phyloP scores from a whole-genome alignment of 2,797 vertebrate genomes.

The Babyrousa celebensis region DNA sequence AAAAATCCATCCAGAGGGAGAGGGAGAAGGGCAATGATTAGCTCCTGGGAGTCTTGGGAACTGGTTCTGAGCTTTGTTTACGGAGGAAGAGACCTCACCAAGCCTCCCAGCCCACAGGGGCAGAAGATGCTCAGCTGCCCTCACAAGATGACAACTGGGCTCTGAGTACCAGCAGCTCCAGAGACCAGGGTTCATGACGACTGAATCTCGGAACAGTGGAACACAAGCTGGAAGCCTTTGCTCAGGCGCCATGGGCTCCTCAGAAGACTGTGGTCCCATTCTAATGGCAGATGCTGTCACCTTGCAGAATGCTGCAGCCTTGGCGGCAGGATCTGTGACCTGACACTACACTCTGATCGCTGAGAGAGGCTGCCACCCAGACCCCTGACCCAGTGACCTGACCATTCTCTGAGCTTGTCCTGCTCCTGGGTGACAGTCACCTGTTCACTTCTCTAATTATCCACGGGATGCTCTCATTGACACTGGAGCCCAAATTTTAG shows the following conservation, averaged over 20 bases:
- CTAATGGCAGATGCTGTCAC: rapidly evolving
- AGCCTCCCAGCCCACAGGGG: not conserved
- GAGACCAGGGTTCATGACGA: not conserved
- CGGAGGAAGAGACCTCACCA: not conserved
- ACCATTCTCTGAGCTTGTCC: not conserved
- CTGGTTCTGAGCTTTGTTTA: not conserved
- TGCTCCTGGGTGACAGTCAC: not conserved
- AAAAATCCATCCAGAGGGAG: not conserved
- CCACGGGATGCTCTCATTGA: not conserved
- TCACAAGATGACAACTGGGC: not conserved
- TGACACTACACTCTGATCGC: not conserved
- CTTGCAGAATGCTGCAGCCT: rapidly evolving
- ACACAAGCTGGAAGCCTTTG: not conserved
- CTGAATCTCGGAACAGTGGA: not conserved
- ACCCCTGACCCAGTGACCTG: not conserved
- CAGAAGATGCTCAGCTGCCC: not conserved
- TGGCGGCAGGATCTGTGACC: not conserved
- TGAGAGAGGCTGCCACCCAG: not conserved
- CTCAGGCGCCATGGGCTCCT: not conserved
- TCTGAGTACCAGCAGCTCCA: not conserved
- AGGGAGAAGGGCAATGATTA: not conserved
- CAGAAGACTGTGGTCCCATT: not conserved
- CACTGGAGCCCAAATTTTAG: not conserved
- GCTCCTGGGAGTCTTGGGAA: not conserved
- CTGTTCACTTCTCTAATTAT: not conserved